Conservation (phyloP, 2,797 vertebrate genomes). For the Falco columbarius region DNA sequence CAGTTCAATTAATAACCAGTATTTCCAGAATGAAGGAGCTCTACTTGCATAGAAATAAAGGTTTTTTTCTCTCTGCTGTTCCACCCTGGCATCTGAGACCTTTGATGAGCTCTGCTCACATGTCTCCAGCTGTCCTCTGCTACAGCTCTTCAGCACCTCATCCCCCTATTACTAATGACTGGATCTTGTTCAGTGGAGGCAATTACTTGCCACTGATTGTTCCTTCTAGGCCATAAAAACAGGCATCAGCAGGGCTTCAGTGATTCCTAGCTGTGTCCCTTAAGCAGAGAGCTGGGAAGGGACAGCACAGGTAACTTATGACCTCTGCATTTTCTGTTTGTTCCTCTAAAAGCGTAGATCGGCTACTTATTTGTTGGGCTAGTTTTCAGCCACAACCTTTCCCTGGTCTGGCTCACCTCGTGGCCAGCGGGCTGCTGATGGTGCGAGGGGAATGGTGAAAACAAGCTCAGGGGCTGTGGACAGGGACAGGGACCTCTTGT, state of each 20-base stretch:
- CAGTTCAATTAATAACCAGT: not conserved
- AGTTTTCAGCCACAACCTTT: not conserved
- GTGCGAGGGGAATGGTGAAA: not conserved
- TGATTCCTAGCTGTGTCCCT: not conserved
- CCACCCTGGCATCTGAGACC: not conserved
- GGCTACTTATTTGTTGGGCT: accelerated
- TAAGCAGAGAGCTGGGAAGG: not conserved
- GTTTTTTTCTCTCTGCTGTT: not conserved
- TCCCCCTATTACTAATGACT: not conserved
- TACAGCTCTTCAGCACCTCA: not conserved
- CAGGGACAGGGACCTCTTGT: not conserved
- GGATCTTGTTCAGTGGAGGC: not conserved
- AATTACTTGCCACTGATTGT: not conserved
- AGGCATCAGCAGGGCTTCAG: not conserved
- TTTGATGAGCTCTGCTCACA: not conserved
- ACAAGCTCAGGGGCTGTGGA: no score
- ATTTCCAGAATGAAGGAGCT: not conserved
- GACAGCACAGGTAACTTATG: not conserved
- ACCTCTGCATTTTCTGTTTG: not conserved
- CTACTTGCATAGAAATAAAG: not conserved
- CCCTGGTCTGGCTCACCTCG: not conserved
- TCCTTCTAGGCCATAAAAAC: not conserved
- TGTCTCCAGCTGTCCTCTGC: not conserved
- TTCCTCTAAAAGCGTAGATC: not conserved
- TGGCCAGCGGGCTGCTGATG: accelerated